A percentile compares a stretch with the other conserved stretches of the same genome.
These are phyloP conservation scores for Columbina picui DNA, from an alignment of 2,113 vertebrate species.

Conservation along the genomic window DNA sequence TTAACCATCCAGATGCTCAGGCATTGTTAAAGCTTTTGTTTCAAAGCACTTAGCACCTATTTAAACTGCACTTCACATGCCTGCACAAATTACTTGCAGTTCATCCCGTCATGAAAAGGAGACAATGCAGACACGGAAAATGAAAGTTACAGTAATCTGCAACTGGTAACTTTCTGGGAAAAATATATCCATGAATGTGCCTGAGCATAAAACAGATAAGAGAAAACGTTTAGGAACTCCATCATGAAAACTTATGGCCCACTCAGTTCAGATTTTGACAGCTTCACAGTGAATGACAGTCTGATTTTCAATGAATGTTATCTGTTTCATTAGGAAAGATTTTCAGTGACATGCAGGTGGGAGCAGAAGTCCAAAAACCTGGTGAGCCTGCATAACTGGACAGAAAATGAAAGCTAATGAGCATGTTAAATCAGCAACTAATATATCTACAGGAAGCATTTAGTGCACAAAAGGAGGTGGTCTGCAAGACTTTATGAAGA, in stretches of 20 bases:
- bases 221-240: background rate
- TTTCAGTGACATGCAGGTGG: background rate
- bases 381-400: background rate
- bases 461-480: background rate
- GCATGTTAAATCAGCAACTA: background rate
- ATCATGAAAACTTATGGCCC: accelerated
- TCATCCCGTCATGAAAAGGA: background rate
- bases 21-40: background rate
- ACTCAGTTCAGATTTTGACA: accelerated
- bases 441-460: background rate
- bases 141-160: background rate
- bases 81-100: background rate
- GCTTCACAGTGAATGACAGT: background rate
- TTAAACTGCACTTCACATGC: constrained; percentile 1
- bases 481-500: background rate
- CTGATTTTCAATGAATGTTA: background rate
- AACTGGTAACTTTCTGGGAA: background rate
- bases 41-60: background rate
- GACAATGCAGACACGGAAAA: background rate
- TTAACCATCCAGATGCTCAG: background rate
- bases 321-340: background rate
- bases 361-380: background rate
- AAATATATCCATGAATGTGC: background rate
- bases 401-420: background rate
- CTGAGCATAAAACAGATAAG: background rate